A percentile compares a stretch with the other conserved stretches of the same genome.
Evolutionary conservation across 2,888 invertebrate species (phyloP).

Genomic region (Azorinus chamasolen): DNA sequence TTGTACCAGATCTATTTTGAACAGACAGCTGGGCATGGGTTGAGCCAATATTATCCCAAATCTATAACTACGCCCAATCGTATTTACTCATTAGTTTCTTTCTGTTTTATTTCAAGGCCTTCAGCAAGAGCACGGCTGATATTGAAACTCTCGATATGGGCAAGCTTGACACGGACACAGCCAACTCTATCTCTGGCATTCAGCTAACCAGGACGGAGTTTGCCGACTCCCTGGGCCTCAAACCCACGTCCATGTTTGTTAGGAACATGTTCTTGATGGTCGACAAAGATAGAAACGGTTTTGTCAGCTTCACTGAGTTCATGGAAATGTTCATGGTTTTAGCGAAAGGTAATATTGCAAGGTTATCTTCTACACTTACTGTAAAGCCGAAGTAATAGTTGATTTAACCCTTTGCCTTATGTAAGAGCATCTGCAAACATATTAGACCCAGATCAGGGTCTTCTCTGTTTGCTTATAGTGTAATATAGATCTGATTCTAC

Average conservation of each 20-base stretch:
- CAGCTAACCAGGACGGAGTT: conserved; percentile 87
- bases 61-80: too few species aligned
- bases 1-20: too few species aligned
- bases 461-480: too few species aligned
- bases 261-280: conserved; percentile 88
- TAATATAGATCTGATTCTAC: too few species aligned
- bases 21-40: too few species aligned
- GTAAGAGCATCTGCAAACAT: too few species aligned
- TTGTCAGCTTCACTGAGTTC: conserved; percentile 89
- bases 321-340: conserved; percentile 89
- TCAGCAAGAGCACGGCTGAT: neutral
- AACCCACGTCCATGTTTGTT: conserved; percentile 88
- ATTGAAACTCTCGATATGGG: neutral
- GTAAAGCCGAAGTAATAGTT: too few species aligned
- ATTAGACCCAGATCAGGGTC: too few species aligned
- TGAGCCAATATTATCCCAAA: too few species aligned
- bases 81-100: neutral
- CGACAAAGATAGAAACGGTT: conserved; percentile 89
- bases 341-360: conserved; percentile 87
- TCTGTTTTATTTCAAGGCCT: conserved; percentile 54
- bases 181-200: conserved; percentile 65
- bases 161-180: conserved; percentile 31
- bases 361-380: too few species aligned
- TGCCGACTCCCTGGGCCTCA: conserved; percentile 89
- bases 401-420: too few species aligned